phyloP scores from a whole-genome alignment of 2,888 invertebrate genomes.

The Tillus elongatus region DNA sequence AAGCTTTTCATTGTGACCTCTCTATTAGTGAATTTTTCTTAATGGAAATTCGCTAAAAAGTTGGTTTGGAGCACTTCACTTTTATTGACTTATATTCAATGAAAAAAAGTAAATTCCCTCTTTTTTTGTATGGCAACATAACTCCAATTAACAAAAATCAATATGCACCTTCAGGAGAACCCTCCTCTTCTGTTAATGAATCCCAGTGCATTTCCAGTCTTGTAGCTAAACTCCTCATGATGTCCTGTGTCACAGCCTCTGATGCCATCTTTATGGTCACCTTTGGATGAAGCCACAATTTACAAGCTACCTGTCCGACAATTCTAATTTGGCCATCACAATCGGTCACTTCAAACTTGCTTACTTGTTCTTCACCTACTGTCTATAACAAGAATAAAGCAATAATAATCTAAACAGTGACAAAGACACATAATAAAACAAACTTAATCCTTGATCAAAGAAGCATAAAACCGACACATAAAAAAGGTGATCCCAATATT shows the following conservation, averaged over 20 bases:
- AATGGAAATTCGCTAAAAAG: no score
- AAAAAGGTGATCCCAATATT: no score
- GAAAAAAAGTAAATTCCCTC: no score
- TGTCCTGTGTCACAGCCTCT: conserved; percentile 69
- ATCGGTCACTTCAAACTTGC: conserved; percentile 43
- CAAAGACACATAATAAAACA: no score
- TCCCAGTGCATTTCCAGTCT: conserved; percentile 89
- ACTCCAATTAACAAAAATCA: conserved; percentile 5
- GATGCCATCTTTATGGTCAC: conserved; percentile 65
- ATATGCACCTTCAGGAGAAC: conserved; percentile 55
- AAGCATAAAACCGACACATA: no score
- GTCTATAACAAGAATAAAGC: conserved; percentile 6
- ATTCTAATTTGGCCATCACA: conserved; percentile 58
- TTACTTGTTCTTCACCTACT: conserved; percentile 8
- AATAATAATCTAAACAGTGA: no score
- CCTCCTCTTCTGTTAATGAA: conserved; percentile 77
- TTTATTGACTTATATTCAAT: no score
- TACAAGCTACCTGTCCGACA: conserved; percentile 61
- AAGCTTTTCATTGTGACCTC: no score
- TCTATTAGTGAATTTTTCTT: no score
- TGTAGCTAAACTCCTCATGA: conserved; percentile 74
- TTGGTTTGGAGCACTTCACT: no score
- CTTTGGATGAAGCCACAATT: conserved; percentile 71
- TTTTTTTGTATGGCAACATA: conserved; percentile 10
- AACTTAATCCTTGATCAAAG: no score